Percentiles rank a stretch among this genome's conserved stretches.
phyloP scores from a whole-genome alignment of 2,797 vertebrate species.

The Gila robusta region DNA sequence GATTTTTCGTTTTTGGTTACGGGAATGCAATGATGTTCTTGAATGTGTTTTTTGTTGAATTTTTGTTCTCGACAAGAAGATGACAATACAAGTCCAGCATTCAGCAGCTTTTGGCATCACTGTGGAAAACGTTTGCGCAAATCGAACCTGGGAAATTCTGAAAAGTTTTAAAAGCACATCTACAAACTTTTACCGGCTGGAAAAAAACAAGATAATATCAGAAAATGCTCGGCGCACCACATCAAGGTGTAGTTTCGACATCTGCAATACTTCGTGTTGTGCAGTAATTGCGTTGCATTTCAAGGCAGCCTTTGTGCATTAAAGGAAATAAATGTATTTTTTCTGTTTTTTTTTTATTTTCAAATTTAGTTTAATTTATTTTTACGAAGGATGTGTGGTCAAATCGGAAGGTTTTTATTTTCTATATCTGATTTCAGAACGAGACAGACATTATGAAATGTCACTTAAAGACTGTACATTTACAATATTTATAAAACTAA shows the following conservation, averaged over 20 bases:
- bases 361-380: slow-evolving; percentile 73
- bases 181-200: slow-evolving; percentile 26
- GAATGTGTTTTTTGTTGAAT: slow-evolving; percentile 24
- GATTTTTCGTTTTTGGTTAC: slow-evolving; percentile 64
- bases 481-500: slow-evolving; percentile 90
- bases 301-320: slow-evolving; percentile 82
- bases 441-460: slow-evolving; percentile 78
- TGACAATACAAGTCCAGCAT: slow-evolving; percentile 69
- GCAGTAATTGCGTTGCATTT: slow-evolving; percentile 71
- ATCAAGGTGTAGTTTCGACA: slow-evolving; percentile 66
- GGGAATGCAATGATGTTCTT: slow-evolving; percentile 72
- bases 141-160: slow-evolving; percentile 59
- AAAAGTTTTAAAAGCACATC: slow-evolving; percentile 49
- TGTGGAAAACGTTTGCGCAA: slow-evolving; percentile 74
- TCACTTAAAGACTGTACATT: slow-evolving; percentile 86
- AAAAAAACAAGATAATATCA: slow-evolving; percentile 54
- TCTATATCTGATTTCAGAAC: slow-evolving; percentile 79
- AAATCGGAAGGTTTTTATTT: slow-evolving; percentile 77
- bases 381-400: slow-evolving; percentile 62
- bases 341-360: slow-evolving; percentile 70
- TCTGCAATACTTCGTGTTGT: slow-evolving; percentile 69
- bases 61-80: slow-evolving; percentile 65
- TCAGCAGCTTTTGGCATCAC: slow-evolving; percentile 82
- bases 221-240: slow-evolving; percentile 49
- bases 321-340: slow-evolving; percentile 78